Percentiles rank a stretch among this genome's conserved stretches.
Evolutionary conservation across 2,113 vertebrate genomes (phyloP).

Genomic region (Gopherus evgoodei): DNA sequence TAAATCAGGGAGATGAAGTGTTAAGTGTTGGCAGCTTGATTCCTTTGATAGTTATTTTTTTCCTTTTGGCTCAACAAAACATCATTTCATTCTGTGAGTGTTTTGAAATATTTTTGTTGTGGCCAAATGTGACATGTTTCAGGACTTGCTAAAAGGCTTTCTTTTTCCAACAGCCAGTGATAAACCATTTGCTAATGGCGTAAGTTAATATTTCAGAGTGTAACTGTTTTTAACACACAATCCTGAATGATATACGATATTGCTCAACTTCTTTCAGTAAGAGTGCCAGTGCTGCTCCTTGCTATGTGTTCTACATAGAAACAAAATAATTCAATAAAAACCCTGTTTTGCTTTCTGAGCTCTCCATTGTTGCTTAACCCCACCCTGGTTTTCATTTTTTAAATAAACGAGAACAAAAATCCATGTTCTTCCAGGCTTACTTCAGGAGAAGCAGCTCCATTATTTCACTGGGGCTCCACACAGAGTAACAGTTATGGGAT

Average conservation of each 20-base stretch:
- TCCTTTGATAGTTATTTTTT: background rate
- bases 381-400: background rate
- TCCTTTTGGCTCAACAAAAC: slow-evolving; percentile 35
- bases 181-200: slow-evolving; percentile 7
- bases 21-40: background rate
- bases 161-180: background rate
- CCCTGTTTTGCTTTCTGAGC: background rate
- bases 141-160: slow-evolving; percentile 8
- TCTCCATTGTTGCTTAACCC: background rate
- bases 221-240: background rate
- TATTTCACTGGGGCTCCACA: background rate
- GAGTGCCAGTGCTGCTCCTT: background rate
- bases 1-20: slow-evolving; percentile 42
- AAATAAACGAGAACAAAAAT: background rate
- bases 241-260: background rate
- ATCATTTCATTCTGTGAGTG: slow-evolving; percentile 5
- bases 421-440: background rate
- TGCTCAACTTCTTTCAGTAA: background rate
- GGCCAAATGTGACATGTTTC: background rate
- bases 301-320: background rate
- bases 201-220: slow-evolving; percentile 7
- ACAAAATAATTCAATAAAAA: background rate
- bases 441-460: background rate
- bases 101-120: slow-evolving; percentile 26
- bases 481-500: background rate